A percentile compares a stretch with the other conserved stretches of the same genome.
phyloP scores from a whole-genome alignment of 2,888 invertebrate species.

The Cryptophagus acutangulus region DNA sequence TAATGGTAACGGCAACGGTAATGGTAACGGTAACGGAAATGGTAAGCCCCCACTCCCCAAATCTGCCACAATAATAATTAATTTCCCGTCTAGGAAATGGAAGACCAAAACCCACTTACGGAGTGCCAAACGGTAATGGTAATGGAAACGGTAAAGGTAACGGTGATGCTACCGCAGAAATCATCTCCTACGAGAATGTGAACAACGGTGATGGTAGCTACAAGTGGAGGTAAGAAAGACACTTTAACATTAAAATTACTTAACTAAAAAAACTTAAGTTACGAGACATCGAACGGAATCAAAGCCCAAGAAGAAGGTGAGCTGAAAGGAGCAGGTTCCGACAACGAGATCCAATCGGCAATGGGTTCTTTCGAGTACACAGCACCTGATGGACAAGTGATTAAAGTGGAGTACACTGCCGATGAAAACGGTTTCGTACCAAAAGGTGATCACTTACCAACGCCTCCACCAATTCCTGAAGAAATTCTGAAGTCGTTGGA shows the following conservation, averaged over 20 bases:
- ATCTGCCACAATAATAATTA: too few species aligned
- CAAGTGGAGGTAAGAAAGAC: constrained; percentile 47
- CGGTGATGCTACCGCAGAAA: constrained; percentile 44
- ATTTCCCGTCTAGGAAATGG: constrained; percentile 16
- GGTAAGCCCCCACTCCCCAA: too few species aligned
- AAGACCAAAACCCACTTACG: constrained; percentile 17
- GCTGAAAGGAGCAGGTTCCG: constrained; percentile 56
- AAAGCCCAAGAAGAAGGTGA: constrained; percentile 59
- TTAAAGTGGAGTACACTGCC: constrained; percentile 58
- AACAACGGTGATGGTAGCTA: constrained; percentile 58
- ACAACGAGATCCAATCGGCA: constrained; percentile 53
- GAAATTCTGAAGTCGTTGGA: constrained; percentile 58
- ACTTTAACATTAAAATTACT: too few species aligned
- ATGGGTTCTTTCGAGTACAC: constrained; percentile 61
- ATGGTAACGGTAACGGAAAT: constrained; percentile 7
- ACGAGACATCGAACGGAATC: constrained; percentile 61
- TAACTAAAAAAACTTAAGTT: constrained; percentile 48
- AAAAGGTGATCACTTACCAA: constrained; percentile 55
- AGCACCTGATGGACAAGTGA: constrained; percentile 59
- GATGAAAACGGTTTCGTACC: constrained; percentile 65
- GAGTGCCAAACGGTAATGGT: constrained; percentile 17
- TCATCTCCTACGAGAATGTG: constrained; percentile 54
- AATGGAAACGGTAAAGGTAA: constrained; percentile 31
- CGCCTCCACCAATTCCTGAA: constrained; percentile 62
- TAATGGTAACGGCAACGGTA: constrained; percentile 1